Conservation (phyloP, 2,888 invertebrate species). For the Diaphora mendica region DNA sequence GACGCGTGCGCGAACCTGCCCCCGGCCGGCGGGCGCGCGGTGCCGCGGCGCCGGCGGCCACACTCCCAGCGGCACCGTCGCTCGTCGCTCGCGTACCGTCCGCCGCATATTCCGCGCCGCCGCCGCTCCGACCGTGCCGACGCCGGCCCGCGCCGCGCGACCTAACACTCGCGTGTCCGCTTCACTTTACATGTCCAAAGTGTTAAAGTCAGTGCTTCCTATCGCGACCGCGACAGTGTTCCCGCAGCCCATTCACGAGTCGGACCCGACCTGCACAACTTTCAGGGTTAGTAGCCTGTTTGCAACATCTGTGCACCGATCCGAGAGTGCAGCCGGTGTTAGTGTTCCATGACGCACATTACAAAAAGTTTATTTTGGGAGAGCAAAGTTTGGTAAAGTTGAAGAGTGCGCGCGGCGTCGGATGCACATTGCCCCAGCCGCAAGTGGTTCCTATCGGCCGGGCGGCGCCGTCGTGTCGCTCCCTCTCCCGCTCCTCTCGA, state of each 20-base stretch:
- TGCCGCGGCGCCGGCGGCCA: slow-evolving; percentile 63
- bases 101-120: slow-evolving; percentile 77
- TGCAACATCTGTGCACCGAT: slow-evolving; percentile 55
- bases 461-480: slow-evolving; percentile 81
- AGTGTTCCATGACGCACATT: slow-evolving; percentile 71
- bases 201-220: slow-evolving; percentile 84
- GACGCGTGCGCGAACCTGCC: slow-evolving; percentile 74
- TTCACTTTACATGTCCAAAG: slow-evolving; percentile 83
- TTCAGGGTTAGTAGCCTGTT: slow-evolving; percentile 81
- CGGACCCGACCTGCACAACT: slow-evolving; percentile 80
- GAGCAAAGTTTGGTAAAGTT: slow-evolving; percentile 80
- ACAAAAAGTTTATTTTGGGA: slow-evolving; percentile 80
- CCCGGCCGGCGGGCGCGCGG: slow-evolving; percentile 62
- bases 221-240: slow-evolving; percentile 82
- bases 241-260: slow-evolving; percentile 76
- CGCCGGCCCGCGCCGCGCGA: slow-evolving; percentile 81
- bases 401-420: slow-evolving; percentile 75
- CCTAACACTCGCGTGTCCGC: slow-evolving; percentile 67
- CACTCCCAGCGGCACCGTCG: slow-evolving; percentile 62
- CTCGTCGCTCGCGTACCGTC: slow-evolving; percentile 64
- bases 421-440: slow-evolving; percentile 80
- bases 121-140: slow-evolving; percentile 76
- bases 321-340: slow-evolving; percentile 55
- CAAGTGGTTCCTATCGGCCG: slow-evolving; percentile 79
- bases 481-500: slow-evolving; percentile 77